phyloP scores from a whole-genome alignment of 1,140 invertebrate species.

The Meloidogyne floridensis region DNA sequence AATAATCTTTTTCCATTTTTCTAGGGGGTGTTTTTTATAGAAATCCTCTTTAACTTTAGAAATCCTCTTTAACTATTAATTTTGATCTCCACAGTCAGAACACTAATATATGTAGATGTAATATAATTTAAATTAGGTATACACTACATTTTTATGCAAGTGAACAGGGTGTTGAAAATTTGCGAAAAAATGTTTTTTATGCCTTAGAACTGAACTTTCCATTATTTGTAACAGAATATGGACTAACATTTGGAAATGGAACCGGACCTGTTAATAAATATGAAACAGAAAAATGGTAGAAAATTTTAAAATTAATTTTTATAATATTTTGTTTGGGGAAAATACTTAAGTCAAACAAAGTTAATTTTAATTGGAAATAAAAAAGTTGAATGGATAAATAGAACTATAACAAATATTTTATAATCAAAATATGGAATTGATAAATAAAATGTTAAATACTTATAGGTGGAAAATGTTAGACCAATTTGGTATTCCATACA shows the following conservation, averaged over 20 bases:
- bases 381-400: no score
- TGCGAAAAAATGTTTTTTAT: conserved; percentile 18
- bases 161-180: not conserved
- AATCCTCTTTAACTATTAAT: no score
- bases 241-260: not conserved
- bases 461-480: conserved; percentile 28
- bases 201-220: conserved; percentile 21
- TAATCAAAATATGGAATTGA: not conserved
- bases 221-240: conserved; percentile 38
- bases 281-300: conserved; percentile 18
- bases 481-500: conserved; percentile 27
- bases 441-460: not conserved
- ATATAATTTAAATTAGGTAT: not conserved
- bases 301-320: not conserved
- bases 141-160: not conserved
- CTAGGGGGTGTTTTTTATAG: no score
- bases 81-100: no score
- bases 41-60: no score
- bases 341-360: no score
- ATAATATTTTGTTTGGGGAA: no score
- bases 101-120: no score
- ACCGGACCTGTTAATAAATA: conserved; percentile 12
- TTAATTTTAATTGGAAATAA: no score
- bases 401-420: not conserved
- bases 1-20: no score